Evolutionary conservation across 2,113 vertebrate genomes (phyloP).

Genomic region (Ciconia stormi): DNA sequence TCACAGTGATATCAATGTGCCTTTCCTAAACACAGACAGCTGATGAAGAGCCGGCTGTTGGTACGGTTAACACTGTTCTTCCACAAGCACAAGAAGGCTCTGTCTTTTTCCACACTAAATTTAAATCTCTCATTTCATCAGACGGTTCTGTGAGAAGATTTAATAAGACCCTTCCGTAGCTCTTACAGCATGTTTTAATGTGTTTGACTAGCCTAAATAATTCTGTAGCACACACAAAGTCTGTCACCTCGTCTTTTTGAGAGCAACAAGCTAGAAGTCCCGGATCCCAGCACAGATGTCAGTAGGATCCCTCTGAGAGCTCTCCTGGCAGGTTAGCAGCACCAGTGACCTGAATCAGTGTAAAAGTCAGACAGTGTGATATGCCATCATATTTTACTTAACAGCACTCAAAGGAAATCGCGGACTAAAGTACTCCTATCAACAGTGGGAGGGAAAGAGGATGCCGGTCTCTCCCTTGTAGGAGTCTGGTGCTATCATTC

Average conservation of each 20-base stretch:
- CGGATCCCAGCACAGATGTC: neutral
- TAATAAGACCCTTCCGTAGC: neutral
- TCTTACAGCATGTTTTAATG: neutral
- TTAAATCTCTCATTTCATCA: neutral
- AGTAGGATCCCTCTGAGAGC: neutral
- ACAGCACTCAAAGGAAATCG: neutral
- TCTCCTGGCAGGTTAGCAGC: neutral
- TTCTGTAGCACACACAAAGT: neutral
- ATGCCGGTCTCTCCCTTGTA: neutral
- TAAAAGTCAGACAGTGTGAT: neutral
- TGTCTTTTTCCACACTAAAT: neutral
- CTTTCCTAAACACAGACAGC: neutral
- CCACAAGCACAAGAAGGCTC: neutral
- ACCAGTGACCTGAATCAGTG: neutral
- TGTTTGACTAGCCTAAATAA: neutral
- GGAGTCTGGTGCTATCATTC: neutral
- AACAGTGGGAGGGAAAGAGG: neutral
- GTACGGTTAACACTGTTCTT: neutral
- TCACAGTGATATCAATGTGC: neutral
- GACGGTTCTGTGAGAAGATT: neutral
- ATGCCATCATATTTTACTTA: neutral
- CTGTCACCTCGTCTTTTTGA: neutral
- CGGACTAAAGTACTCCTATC: neutral
- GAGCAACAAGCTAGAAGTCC: neutral
- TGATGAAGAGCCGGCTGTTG: neutral